Percentiles rank a stretch among this genome's conserved stretches.
Evolutionary conservation across 1,140 invertebrate species (phyloP).

Genomic region (Augochlora pura): DNA sequence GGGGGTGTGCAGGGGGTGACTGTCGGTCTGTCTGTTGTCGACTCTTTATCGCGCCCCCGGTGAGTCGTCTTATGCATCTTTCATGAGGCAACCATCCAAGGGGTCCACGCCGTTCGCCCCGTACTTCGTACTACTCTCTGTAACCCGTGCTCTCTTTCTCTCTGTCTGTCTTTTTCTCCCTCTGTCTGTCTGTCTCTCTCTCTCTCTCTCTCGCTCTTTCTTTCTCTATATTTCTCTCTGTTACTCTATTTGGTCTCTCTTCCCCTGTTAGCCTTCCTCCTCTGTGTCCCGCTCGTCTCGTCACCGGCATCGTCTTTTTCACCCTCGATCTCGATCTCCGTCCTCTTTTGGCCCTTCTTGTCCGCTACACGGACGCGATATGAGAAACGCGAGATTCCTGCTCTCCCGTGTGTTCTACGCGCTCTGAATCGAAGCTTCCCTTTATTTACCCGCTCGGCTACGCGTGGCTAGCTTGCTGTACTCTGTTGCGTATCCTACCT

Average conservation of each 20-base stretch:
- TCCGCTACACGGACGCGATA: constrained; percentile 3
- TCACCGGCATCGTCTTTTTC: constrained; percentile 23
- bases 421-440: background rate
- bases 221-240: background rate
- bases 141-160: constrained; percentile 52
- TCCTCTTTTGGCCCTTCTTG: constrained; percentile 35
- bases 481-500: too few species aligned
- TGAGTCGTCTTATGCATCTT: constrained; percentile 82
- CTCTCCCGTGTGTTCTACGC: constrained; percentile 37
- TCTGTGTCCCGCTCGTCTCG: constrained; percentile 11
- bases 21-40: constrained; percentile 81
- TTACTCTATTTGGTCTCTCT: background rate
- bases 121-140: constrained; percentile 53
- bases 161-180: constrained; percentile 34
- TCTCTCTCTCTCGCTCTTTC: constrained; percentile 37
- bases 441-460: constrained; percentile 38
- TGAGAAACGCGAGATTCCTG: constrained; percentile 15
- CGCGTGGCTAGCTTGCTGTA: background rate
- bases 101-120: constrained; percentile 74
- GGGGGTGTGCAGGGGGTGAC: constrained; percentile 77
- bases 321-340: background rate
- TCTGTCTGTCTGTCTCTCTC: constrained; percentile 43
- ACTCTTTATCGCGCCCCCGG: constrained; percentile 81
- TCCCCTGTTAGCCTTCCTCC: too few species aligned
- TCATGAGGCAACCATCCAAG: constrained; percentile 80